Evolutionary conservation across 2,888 invertebrate genomes (phyloP), one percentile per base, ranked within the genome.

Genomic region (Mesochorus sp.): DNA sequence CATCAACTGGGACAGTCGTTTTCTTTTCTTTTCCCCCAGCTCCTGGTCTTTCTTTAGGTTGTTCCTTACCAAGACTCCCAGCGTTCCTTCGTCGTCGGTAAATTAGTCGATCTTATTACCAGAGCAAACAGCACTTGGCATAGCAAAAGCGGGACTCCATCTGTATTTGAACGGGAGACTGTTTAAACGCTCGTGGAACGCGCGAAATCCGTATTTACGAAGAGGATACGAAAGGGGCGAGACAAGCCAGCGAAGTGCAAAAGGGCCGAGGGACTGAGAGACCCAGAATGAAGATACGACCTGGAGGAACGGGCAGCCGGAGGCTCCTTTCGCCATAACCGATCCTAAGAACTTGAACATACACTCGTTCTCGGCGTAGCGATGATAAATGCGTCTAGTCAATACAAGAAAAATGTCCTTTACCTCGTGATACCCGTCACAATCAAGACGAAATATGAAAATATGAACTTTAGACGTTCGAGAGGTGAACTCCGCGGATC

Each of bases 131-230:
- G 61, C 37, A 68, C 83, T 85, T 82, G 83, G 71, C 80, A n/a
- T n/a, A 70, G 64, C 67, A 55, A 42, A 26, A 39, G 34, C 55
- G 82, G 85, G 88, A 87, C 88, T 89, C 89, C 91, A 90, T 91
- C 90, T 91, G 91, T 89, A 89, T 90, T 91, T 90, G 88, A 87
- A 86, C 88, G 86, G 67, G 82, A 81, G 83, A 85, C 85, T 91
- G 88, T 90, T 91, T 91, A 86, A 89, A 88, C 88, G 87, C 85
- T 82, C 70, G 59, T 61, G 28, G 82, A 78, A 76, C 86, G 89
- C 88, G 88, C 85, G 86, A 90, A 90, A 90, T 91, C 89, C 87
- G 87, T 89, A 89, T 91, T 90, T 91, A 88, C 90, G 88, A 87
- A 89, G 80, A 89, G 88, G 71, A 76, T 66, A 74, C 73, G 64